These are phyloP conservation scores for Protomyctophum bolini DNA, from an alignment of 2,113 vertebrate genomes.

Conservation along the genomic window DNA sequence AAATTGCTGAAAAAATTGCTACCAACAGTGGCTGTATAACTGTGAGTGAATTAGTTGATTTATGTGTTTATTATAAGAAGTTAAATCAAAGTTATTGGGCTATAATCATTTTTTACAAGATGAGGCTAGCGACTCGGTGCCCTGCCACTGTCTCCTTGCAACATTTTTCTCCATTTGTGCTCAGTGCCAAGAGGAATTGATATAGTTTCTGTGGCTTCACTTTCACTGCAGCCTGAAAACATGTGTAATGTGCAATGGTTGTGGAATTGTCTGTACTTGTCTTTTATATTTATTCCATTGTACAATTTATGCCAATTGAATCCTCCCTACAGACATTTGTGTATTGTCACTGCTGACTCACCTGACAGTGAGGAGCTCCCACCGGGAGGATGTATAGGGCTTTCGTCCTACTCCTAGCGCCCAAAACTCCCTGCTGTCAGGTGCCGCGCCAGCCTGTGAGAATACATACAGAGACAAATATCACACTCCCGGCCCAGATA, in stretches of 20 bases:
- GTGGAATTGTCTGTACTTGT: constrained; percentile 22
- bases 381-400: too few species aligned
- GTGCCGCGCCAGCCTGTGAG: too few species aligned
- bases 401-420: too few species aligned
- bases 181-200: constrained; percentile 23
- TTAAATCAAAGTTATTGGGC: constrained; percentile 69
- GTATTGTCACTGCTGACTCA: too few species aligned
- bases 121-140: constrained; percentile 16
- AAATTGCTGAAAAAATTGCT: constrained; percentile 55
- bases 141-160: constrained; percentile 23
- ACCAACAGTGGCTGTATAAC: constrained; percentile 38
- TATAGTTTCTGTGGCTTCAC: constrained; percentile 28
- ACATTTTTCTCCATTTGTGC: constrained; percentile 43
- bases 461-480: too few species aligned
- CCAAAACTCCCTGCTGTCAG: too few species aligned
- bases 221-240: constrained; percentile 27
- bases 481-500: too few species aligned
- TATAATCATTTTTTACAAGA: constrained; percentile 67
- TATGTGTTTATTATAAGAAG: constrained; percentile 67
- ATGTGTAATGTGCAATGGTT: constrained; percentile 11
- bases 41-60: constrained; percentile 46
- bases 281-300: neutral
- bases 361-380: too few species aligned
- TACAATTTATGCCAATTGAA: neutral
- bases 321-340: too few species aligned